Evolutionary conservation across 64 coral and sea anemone genomes (phyloP), one percentile per base, ranked within the genome.

Genomic region (Astreopora myriophthalma): DNA sequence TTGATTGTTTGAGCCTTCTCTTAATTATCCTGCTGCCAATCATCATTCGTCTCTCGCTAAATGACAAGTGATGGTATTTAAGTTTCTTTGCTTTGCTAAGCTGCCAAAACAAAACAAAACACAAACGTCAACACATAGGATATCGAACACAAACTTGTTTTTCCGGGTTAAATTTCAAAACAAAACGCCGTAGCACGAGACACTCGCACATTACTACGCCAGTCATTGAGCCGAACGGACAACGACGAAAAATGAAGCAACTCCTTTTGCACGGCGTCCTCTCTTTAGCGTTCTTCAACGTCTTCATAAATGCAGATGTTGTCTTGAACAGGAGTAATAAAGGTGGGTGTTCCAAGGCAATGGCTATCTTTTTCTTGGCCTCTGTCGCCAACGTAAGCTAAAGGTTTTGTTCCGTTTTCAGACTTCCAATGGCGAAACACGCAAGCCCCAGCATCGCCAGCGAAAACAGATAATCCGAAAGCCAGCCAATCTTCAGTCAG

Each of bases 151-250:
- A 6, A 63, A 83, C 79, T 65, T 31, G 79, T 65, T 65, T 83
- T 83, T 64, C 79, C 57, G 79, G 79, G 79, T 83, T n/a, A 22
- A 83, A 61, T 83, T 64, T 64, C 79, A 83, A 63, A 83, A 83
- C 79, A 83, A 83, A 83, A 83, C 79, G 20, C 65, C 28, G 34
- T 79, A 28, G 20, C 79, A 83, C 79, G 79, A 58, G 55, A 83
- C 57, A 61, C 55, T 83, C 79, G 38, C 52, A 57, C 79, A 83
- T 33, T 83, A 83, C 57, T 25, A 65, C 79, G 79, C 57, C 32
- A 60, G 31, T 48, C 52, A 13, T 36, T 22, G 20, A 1, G 33
- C 26, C 55, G 79, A 34, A 3, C 11, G 34, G 12, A 73, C 11
- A 16, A 73, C 28, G 24, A 14, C 37, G 36, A 42, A 78, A 78